Base-by-base conservation (phyloP, 2,888 invertebrate genomes). In the Lithophane ornitopus region DNA sequence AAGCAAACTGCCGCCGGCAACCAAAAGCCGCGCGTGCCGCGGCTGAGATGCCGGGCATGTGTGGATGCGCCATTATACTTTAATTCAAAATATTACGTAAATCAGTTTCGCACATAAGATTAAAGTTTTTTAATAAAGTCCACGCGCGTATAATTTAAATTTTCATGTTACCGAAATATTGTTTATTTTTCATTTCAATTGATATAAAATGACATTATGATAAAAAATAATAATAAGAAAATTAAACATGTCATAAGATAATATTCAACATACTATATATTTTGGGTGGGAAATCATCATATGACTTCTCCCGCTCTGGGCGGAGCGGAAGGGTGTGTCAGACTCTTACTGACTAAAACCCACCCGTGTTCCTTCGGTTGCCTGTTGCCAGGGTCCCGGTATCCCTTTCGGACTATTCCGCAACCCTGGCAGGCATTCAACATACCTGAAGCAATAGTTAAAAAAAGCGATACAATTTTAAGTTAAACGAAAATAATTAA, bases 1-100 rank as follows among this genome's bases (percentile, higher is more conserved):
- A 80, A 80, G 75, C 78, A 70, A 80, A 81, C 79, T 85, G 85
- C 76, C 81, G 82, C 76, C 81, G 83, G 85, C 80, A 80, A 78
- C 65, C 49, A 66, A 66, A 66, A 66, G 84, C 80, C 76, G 84
- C 80, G 74, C 78, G 78, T 78, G 80, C 74, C 82, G 80, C 82
- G 59, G 79, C 59, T 80, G 52, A 81, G 62, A 78, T 62, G 26
- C n/a, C n/a, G n/a, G n/a, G n/a, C n/a, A 72, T 76, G 28, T 66
- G 34, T 66, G 66, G 49, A 49, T 66, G 49, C 66, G 66, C 66
- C 66, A 67, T 52, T 19, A 39, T 67, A 19, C 0, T 67, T 39
- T 67, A 54, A 54, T 67, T 66, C n/a, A 66, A 66, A 52, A 66
- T 66, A 66, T 66, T 52, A 66, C 49, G 66, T 4, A 66, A 66